A percentile compares a stretch with the other conserved stretches of the same genome.
Evolutionary conservation across 2,888 invertebrate species (phyloP).

Genomic region (Microchrysa polita): DNA sequence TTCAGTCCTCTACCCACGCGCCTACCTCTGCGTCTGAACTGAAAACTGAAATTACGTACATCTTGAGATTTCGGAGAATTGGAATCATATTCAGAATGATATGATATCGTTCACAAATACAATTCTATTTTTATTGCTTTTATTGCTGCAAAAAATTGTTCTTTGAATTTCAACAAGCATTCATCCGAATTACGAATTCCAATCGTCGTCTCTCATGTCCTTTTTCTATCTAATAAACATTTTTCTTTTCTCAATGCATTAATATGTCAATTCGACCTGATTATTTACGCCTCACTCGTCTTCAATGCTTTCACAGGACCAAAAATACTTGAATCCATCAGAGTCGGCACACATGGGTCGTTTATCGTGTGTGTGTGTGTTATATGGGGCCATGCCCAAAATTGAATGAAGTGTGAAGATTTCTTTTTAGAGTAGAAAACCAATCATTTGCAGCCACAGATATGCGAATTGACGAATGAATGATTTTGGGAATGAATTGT

Average conservation of each 20-base stretch:
- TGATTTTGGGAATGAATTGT: constrained; percentile 30
- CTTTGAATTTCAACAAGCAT: no score
- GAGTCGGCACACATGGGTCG: neutral
- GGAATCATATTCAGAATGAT: no score
- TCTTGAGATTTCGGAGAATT: no score
- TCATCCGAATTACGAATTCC: no score
- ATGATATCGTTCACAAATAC: no score
- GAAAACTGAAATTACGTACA: no score
- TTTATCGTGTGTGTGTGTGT: neutral
- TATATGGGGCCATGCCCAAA: neutral
- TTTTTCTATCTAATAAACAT: neutral
- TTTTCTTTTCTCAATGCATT: constrained; percentile 1
- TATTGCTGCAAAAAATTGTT: no score
- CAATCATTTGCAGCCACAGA: constrained; percentile 44
- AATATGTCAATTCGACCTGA: constrained; percentile 24
- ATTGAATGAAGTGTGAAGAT: constrained; percentile 19
- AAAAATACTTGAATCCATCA: constrained; percentile 11
- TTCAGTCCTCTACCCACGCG: no score
- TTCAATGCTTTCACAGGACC: neutral
- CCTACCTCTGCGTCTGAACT: no score
- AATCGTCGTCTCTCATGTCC: no score
- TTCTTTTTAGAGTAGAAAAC: constrained; percentile 30
- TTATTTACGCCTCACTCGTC: constrained; percentile 7
- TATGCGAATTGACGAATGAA: constrained; percentile 39
- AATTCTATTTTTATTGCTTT: no score